phyloP scores from a whole-genome alignment of 2,113 vertebrate genomes.

The Sceloporus tristichus region DNA sequence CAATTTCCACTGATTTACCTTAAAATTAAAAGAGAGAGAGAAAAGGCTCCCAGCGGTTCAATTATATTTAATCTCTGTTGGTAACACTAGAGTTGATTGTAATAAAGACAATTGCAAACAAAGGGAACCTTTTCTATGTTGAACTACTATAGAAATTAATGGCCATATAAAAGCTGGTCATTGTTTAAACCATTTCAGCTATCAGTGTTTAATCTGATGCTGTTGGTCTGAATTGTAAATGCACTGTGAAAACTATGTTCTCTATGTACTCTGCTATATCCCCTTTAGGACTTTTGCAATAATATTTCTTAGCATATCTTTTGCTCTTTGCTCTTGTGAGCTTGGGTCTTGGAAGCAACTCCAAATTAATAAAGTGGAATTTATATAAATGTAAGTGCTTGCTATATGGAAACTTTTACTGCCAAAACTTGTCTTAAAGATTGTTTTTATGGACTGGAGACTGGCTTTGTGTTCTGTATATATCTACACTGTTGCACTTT shows the following conservation, averaged over 20 bases:
- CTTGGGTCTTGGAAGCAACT: not conserved
- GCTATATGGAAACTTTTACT: not conserved
- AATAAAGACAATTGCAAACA: constrained; percentile 5
- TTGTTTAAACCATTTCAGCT: not conserved
- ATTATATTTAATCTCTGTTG: not conserved
- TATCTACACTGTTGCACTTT: not conserved
- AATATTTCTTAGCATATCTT: not conserved
- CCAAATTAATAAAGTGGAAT: not conserved
- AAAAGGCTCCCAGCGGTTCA: not conserved
- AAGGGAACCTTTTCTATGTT: not conserved
- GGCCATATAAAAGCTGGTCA: not conserved
- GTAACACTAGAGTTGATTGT: not conserved
- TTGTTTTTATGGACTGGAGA: not conserved
- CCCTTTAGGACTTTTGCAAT: not conserved
- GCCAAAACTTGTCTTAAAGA: not conserved
- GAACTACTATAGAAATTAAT: not conserved
- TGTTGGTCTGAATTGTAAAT: not conserved
- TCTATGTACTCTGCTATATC: not conserved
- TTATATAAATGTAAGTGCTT: not conserved
- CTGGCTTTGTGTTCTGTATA: not conserved
- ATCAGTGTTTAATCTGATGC: not conserved
- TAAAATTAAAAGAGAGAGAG: not conserved
- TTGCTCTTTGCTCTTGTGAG: not conserved
- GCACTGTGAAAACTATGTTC: not conserved
- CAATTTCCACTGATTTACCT: constrained; percentile 19